These are phyloP conservation scores for Dasysyrphus albostriatus DNA, from an alignment of 2,888 invertebrate species.

Conservation along the genomic window DNA sequence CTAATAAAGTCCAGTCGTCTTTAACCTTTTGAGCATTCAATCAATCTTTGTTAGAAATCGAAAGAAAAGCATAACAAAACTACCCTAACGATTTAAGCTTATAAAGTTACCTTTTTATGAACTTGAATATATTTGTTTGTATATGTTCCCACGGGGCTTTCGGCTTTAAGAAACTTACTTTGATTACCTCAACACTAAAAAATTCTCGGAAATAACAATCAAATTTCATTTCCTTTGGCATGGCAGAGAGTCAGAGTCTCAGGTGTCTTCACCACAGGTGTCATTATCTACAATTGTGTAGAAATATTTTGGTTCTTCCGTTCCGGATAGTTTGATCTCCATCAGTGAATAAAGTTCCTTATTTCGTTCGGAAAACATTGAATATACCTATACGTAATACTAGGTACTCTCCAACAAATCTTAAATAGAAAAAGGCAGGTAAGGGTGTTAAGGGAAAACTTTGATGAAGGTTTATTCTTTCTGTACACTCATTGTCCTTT, in stretches of 20 bases:
- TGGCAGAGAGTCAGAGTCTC: not conserved
- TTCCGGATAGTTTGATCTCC: slow-evolving; percentile 7
- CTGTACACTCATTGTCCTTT: not conserved
- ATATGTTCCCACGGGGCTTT: not conserved
- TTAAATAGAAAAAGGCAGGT: not conserved
- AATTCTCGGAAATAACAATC: slow-evolving; percentile 24
- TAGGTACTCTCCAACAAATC: not conserved
- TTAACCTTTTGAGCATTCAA: not conserved
- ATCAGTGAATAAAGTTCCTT: not conserved
- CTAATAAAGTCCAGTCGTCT: too few species aligned
- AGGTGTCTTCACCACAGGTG: slow-evolving; percentile 23
- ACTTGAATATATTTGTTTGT: not conserved
- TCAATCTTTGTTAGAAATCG: not conserved
- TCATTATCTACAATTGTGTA: slow-evolving; percentile 12
- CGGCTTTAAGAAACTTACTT: slow-evolving; percentile 1
- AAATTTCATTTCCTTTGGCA: slow-evolving; percentile 17
- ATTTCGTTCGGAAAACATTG: not conserved
- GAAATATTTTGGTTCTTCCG: slow-evolving; percentile 7
- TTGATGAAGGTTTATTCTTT: not conserved
- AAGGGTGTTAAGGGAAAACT: not conserved
- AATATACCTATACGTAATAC: not conserved
- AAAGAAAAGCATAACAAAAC: not conserved
- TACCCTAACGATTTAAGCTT: not conserved
- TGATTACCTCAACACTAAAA: not conserved
- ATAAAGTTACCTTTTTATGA: not conserved